phyloP scores from a whole-genome alignment of 2,888 invertebrate species.

The Drosophila emarginata region DNA sequence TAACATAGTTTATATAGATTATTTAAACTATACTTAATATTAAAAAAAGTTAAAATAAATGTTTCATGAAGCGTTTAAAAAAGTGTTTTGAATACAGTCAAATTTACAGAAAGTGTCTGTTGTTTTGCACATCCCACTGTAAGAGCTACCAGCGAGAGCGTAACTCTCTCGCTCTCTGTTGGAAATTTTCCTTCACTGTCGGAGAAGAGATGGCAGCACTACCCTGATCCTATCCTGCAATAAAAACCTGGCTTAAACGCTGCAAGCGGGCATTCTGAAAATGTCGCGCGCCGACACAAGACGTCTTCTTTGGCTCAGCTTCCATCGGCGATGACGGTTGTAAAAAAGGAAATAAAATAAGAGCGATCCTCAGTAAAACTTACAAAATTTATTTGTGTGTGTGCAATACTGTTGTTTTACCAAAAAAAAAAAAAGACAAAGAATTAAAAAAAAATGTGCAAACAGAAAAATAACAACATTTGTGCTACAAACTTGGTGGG shows the following conservation, averaged over 20 bases:
- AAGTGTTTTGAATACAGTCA: too few relatives aligned
- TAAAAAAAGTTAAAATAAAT: too few relatives aligned
- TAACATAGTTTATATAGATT: too few relatives aligned
- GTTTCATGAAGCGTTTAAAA: too few relatives aligned
- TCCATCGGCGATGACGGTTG: constrained; percentile 78
- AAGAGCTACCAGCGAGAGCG: not conserved
- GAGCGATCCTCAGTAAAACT: constrained; percentile 10
- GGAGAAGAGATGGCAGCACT: not conserved
- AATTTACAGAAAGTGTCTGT: too few relatives aligned
- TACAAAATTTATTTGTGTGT: not conserved
- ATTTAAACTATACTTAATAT: too few relatives aligned
- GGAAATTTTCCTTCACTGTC: not conserved
- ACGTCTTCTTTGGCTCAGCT: constrained; percentile 56
- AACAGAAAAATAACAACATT: constrained; percentile 37
- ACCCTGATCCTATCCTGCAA: not conserved
- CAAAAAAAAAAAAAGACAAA: not conserved
- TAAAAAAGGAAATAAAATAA: constrained; percentile 36
- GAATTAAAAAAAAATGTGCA: constrained; percentile 3
- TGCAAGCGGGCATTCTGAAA: not conserved
- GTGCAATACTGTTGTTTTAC: not conserved
- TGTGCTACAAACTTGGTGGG: constrained; percentile 53
- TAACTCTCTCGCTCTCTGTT: constrained; percentile 8
- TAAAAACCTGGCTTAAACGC: constrained; percentile 4
- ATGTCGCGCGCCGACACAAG: constrained; percentile 23
- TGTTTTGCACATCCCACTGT: not conserved